phyloP scores from a whole-genome alignment of 2,113 vertebrate genomes.

The Sinosuthora webbiana region DNA sequence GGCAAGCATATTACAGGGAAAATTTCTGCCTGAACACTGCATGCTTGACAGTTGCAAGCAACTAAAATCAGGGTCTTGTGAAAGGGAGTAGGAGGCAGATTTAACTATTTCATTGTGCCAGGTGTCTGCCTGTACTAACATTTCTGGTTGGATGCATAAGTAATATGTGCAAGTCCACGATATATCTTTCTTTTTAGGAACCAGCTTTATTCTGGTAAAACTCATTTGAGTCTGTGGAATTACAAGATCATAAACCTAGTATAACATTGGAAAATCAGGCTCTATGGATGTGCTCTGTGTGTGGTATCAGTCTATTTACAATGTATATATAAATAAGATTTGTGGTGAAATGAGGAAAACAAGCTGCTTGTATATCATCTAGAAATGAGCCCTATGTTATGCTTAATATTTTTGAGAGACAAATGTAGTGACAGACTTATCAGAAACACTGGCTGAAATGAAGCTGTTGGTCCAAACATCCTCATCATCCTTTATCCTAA shows the following conservation, averaged over 20 bases:
- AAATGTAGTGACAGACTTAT: constrained; percentile 55
- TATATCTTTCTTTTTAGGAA: not conserved
- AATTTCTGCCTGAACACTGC: not conserved
- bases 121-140: not conserved
- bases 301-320: constrained; percentile 21
- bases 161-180: not conserved
- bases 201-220: not conserved
- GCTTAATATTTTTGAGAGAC: constrained; percentile 54
- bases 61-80: not conserved
- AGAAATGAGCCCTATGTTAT: constrained; percentile 14
- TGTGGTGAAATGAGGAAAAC: constrained; percentile 46
- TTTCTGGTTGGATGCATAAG: not conserved
- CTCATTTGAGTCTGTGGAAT: not conserved
- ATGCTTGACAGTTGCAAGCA: not conserved
- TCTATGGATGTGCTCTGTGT: not conserved
- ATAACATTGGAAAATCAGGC: not conserved
- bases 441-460: constrained; percentile 50
- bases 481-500: constrained; percentile 48
- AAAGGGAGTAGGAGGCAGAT: not conserved
- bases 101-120: not conserved
- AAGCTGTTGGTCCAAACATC: constrained; percentile 52
- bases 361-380: constrained; percentile 18
- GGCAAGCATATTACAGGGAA: not conserved
- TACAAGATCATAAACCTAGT: constrained; percentile 8
- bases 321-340: constrained; percentile 18